A percentile compares a stretch with the other conserved stretches of the same genome.
Evolutionary conservation across 2,888 invertebrate genomes (phyloP).

Genomic region (Heteropelma amictum): DNA sequence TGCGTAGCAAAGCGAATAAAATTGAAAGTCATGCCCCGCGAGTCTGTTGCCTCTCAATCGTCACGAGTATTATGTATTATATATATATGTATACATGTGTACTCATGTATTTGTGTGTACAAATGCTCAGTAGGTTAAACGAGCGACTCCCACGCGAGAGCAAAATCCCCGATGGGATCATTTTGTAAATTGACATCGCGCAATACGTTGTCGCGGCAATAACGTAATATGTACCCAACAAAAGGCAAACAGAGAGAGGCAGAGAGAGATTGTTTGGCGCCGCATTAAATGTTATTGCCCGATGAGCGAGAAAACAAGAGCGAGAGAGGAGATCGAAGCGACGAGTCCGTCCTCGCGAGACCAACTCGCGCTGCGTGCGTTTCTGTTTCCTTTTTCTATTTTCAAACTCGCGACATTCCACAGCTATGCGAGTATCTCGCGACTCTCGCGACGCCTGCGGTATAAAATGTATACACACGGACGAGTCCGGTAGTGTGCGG

Average conservation of each 20-base stretch:
- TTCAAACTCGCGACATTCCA: conserved; percentile 54
- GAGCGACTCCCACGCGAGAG: conserved; percentile 39
- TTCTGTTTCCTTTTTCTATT: conserved; percentile 51
- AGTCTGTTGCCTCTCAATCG: conserved; percentile 46
- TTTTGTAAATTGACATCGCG: conserved; percentile 51
- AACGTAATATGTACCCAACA: conserved; percentile 23
- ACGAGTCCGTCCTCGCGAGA: conserved; percentile 13
- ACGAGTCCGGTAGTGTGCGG: too few relatives aligned
- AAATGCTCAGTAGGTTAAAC: neutral
- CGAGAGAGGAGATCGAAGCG: neutral
- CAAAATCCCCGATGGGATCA: conserved; percentile 30
- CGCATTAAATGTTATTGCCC: neutral
- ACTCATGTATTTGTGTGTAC: neutral
- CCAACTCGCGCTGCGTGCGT: conserved; percentile 47
- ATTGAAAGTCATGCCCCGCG: conserved; percentile 45
- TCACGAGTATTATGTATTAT: neutral
- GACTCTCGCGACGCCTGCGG: conserved; percentile 23
- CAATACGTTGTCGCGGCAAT: conserved; percentile 21
- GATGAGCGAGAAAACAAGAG: neutral
- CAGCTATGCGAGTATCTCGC: conserved; percentile 61
- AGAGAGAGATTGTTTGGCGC: neutral
- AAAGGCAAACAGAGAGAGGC: neutral
- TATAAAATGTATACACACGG: conserved; percentile 29
- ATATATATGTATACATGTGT: neutral
- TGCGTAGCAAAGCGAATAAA: conserved; percentile 27